These are phyloP conservation scores for Genyomyrus donnyi DNA, from an alignment of 2,113 vertebrate genomes.

Conservation along the genomic window DNA sequence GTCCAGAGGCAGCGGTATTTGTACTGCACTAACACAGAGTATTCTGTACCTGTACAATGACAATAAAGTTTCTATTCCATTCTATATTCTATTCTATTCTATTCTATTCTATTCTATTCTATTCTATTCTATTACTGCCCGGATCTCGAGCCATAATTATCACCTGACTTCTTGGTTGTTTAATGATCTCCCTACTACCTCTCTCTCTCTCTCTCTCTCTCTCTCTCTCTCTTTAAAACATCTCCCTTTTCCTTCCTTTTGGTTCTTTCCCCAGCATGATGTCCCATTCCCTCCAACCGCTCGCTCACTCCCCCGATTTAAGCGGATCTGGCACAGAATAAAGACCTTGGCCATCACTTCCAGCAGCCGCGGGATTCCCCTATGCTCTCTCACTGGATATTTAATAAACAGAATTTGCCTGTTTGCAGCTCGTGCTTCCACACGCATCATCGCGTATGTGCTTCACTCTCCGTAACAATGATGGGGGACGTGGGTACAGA, in stretches of 20 bases:
- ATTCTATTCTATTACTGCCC: neutral
- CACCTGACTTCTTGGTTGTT: neutral
- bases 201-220: neutral
- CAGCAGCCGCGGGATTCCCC: neutral
- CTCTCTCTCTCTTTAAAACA: neutral
- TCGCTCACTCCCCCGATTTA: neutral
- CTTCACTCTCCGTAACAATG: neutral
- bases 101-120: neutral
- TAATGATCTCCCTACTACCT: neutral
- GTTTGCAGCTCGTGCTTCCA: neutral
- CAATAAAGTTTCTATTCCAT: neutral
- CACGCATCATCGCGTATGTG: neutral
- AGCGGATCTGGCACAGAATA: neutral
- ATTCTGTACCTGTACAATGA: neutral
- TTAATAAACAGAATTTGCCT: neutral
- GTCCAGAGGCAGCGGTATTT: neutral
- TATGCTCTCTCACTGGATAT: neutral
- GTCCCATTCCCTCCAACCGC: neutral
- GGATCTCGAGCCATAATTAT: neutral
- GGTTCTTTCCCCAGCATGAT: neutral
- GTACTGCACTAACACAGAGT: neutral
- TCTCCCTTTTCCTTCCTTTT: neutral
- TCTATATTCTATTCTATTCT: neutral
- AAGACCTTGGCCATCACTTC: neutral
- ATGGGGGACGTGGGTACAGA: neutral